Percentiles rank a stretch among this genome's conserved stretches.
Evolutionary conservation across 2,888 invertebrate species (phyloP).

Genomic region (Phrixothrix hirtus): DNA sequence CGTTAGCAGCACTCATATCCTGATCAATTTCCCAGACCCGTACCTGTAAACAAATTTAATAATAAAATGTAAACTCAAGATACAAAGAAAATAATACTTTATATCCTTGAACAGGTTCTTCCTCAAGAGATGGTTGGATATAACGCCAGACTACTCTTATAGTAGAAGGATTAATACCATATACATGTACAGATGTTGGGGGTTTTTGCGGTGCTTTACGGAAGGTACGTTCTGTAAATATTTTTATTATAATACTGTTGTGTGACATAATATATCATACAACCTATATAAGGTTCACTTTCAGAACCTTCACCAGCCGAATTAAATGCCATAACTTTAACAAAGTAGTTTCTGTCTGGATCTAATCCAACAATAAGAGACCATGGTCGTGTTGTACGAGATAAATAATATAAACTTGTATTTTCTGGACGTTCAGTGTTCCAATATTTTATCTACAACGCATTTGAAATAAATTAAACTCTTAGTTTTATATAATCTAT

Average conservation of each 20-base stretch:
- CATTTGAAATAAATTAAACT: too few relatives aligned
- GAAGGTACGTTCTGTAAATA: conserved; percentile 73
- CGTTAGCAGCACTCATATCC: conserved; percentile 90
- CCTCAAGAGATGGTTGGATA: conserved; percentile 84
- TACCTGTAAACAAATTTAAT: conserved; percentile 61
- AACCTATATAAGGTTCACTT: conserved; percentile 81
- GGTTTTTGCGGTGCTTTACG: conserved; percentile 93
- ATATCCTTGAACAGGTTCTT: conserved; percentile 92
- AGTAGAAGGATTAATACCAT: conserved; percentile 82
- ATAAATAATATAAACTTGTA: conserved; percentile 81
- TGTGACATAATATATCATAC: conserved; percentile 16
- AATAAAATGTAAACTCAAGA: conserved; percentile 1
- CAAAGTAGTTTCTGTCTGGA: conserved; percentile 90
- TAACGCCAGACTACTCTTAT: conserved; percentile 92
- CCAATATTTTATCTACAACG: conserved; percentile 96
- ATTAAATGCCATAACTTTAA: conserved; percentile 94
- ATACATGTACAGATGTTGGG: conserved; percentile 87
- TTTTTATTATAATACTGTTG: conserved; percentile 2
- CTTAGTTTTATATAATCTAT: too few relatives aligned
- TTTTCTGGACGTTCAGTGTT: conserved; percentile 73
- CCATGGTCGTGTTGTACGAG: conserved; percentile 80
- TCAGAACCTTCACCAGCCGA: conserved; percentile 95
- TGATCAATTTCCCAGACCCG: conserved; percentile 94
- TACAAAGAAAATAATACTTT: conserved; percentile 69
- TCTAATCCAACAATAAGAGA: conserved; percentile 91